Base-by-base conservation (phyloP, 2,888 invertebrate genomes). In the Xestia c-nigrum region DNA sequence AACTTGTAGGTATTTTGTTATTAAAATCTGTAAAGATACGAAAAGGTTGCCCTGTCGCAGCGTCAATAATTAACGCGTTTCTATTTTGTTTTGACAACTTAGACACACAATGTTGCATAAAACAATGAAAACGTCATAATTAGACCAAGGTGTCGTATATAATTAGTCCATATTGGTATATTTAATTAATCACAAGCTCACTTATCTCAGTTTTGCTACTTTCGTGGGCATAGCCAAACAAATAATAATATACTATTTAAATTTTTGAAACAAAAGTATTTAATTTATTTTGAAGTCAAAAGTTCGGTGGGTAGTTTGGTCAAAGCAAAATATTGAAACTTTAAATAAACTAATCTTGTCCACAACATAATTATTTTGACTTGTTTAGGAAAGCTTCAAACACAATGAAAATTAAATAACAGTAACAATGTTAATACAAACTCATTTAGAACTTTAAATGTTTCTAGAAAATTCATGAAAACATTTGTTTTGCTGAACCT, bases 341-440 rank as follows among this genome's bases (percentile, higher is more conserved):
- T 61, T 9, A 46, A 12, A 21, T 46, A 6, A 21, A 67, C 7
- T 24, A 24, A 1, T 1, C 9, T 50, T 31, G 9, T 31, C 38
- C 14, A 68, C 6, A 61, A 40, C 3, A 0, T 63, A 19, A 40
- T 78, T 52, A 52, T 78, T 46, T 46, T 12, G 1, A 38, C 31
- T 65, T 57, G 38, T 71, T 65, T 19, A 21, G 16, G 19, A 24
- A 43, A 50, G 38, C 21, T 40, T 40, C 6, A 59, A 69, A 63
- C 21, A 76, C 31, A 81, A 31, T 57, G 46, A 73, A 74, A 81
- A 40, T 66, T n/a, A 73, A 78, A 81, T 43, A 69, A 47, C 63
- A 63, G 12, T 38, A 5, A 43, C 19, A 50, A 63, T n/a, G 66
- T 69, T 59, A 66, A 71, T 68, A 77, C 52, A 43, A 67, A 63